These are phyloP conservation scores for Felis chaus DNA, from an alignment of 2,113 vertebrate species.

Conservation along the genomic window DNA sequence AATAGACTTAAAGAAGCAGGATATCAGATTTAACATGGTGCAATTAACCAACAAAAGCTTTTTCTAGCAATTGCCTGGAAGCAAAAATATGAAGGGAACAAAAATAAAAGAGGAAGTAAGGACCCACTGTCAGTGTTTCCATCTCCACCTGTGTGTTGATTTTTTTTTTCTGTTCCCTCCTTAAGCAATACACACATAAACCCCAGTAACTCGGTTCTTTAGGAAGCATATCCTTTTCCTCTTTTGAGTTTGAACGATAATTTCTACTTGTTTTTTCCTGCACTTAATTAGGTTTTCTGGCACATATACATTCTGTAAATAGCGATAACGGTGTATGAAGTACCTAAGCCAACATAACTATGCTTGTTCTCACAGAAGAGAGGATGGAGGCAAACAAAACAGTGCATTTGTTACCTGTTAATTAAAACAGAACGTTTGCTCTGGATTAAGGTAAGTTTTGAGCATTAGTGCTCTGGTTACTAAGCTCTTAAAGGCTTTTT, in stretches of 20 bases:
- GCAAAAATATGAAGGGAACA: not conserved
- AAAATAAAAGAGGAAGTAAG: not conserved
- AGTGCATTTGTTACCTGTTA: not conserved
- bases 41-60: not conserved
- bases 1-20: not conserved
- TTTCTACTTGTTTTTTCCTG: not conserved
- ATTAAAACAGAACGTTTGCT: not conserved
- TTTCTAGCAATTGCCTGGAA: not conserved
- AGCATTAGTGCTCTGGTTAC: not conserved
- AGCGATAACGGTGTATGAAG: slow-evolving; percentile 28
- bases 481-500: not conserved
- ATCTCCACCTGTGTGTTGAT: not conserved
- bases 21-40: not conserved
- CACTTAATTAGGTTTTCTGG: slow-evolving; percentile 43
- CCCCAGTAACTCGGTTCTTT: not conserved
- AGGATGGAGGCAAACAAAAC: slow-evolving; percentile 15
- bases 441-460: not conserved
- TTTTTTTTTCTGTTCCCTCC: not conserved
- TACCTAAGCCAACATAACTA: slow-evolving; percentile 7
- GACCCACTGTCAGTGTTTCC: not conserved
- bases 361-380: slow-evolving; percentile 39
- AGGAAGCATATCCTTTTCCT: not conserved
- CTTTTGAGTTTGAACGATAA: slow-evolving; percentile 18
- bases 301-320: slow-evolving; percentile 28
- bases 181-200: not conserved